Evolutionary conservation across 2,113 vertebrate species (phyloP).

Genomic region (Myanophis thanlyinensis): DNA sequence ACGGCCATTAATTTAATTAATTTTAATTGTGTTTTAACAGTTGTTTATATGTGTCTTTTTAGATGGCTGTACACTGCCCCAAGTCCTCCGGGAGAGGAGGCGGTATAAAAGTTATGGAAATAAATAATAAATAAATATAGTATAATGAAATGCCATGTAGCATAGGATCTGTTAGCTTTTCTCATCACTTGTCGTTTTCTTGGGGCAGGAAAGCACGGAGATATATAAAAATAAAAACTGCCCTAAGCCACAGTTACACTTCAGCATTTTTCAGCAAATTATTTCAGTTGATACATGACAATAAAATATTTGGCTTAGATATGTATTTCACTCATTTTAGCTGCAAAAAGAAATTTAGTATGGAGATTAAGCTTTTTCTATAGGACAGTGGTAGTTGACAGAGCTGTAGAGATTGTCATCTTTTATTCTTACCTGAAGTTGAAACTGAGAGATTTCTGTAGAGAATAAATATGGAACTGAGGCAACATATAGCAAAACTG

Average conservation of each 20-base stretch:
- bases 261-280: not conserved
- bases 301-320: not conserved
- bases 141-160: not conserved
- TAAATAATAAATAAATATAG: no score
- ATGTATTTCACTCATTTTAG: not conserved
- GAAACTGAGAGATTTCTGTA: not conserved
- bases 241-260: not conserved
- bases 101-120: no score
- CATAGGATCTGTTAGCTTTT: not conserved
- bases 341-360: not conserved
- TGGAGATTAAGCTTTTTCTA: not conserved
- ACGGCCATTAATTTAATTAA: no score
- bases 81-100: no score
- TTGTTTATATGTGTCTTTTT: no score
- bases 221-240: not conserved
- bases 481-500: not conserved
- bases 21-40: no score
- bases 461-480: not conserved
- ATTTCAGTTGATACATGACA: not conserved
- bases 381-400: no score
- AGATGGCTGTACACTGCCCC: no score
- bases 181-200: constrained; percentile 2
- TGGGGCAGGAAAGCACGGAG: constrained; percentile 8
- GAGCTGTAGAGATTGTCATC: not conserved
- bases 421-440: not conserved